Evolutionary conservation across 2,113 vertebrate species (phyloP).

Genomic region (Mustela nigripes): DNA sequence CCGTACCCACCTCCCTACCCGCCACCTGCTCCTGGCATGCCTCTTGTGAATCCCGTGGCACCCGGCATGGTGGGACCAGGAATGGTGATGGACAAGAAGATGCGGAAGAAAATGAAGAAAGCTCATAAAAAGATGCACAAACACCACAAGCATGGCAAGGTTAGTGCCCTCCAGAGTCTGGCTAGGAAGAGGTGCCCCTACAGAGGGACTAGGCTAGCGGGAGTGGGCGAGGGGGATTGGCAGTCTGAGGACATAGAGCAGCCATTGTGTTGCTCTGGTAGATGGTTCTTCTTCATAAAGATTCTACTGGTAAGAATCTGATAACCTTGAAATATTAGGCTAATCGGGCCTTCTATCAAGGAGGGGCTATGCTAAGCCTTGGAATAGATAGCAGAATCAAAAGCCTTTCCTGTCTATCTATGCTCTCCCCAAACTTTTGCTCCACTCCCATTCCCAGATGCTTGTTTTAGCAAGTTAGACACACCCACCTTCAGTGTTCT

Average conservation of each 20-base stretch:
- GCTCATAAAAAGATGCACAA: conserved; percentile 88
- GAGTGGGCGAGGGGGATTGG: background rate
- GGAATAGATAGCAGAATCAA: background rate
- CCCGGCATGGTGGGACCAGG: conserved; percentile 84
- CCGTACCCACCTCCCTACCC: conserved; percentile 81
- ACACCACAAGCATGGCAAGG: conserved; percentile 88
- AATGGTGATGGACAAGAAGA: conserved; percentile 89
- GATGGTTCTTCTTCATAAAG: conserved; percentile 34
- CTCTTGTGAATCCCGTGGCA: conserved; percentile 80
- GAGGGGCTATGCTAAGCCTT: background rate
- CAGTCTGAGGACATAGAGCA: background rate
- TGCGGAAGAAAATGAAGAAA: conserved; percentile 92
- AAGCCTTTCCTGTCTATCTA: background rate
- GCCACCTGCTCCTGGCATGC: conserved; percentile 83
- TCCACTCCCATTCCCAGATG: background rate
- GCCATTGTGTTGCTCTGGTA: background rate
- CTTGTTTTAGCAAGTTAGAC: background rate
- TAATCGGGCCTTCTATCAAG: background rate
- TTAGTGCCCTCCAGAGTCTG: conserved; percentile 77
- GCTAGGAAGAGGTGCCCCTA: background rate
- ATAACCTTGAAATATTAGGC: background rate
- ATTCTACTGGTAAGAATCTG: conserved; percentile 13
- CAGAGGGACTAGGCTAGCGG: background rate
- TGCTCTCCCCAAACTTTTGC: background rate
- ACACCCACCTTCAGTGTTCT: conserved; percentile 8